Evolutionary conservation across 2,888 invertebrate species (phyloP).

Genomic region (Xanthorhoe designata): DNA sequence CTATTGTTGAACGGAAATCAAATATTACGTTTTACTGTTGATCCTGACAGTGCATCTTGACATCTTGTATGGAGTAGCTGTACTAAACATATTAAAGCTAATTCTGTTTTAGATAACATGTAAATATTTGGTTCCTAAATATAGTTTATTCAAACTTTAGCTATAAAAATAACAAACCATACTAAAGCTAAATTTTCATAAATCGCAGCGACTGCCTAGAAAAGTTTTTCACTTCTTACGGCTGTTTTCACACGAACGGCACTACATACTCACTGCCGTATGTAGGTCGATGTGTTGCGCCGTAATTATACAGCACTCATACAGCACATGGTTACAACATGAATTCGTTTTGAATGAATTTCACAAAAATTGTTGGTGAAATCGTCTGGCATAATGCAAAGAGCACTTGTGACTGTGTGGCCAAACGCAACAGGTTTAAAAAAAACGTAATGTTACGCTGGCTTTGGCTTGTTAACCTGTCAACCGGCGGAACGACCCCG

Average conservation of each 20-base stretch:
- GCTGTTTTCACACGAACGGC: constrained; percentile 25
- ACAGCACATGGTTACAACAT: constrained; percentile 25
- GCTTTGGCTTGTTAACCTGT: not conserved
- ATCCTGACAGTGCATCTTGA: not conserved
- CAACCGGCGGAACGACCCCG: too few relatives aligned
- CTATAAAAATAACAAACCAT: constrained; percentile 1
- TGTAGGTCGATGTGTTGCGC: constrained; percentile 37
- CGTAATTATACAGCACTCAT: constrained; percentile 31
- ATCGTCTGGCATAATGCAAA: constrained; percentile 27
- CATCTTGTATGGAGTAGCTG: not conserved
- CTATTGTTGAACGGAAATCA: too few relatives aligned
- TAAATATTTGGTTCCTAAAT: too few relatives aligned
- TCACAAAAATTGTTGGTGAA: constrained; percentile 27
- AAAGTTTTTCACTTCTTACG: constrained; percentile 19
- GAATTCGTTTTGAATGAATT: constrained; percentile 23
- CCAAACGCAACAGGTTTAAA: constrained; percentile 45
- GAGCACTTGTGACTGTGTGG: constrained; percentile 19
- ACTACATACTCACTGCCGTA: constrained; percentile 31
- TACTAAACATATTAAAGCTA: not conserved
- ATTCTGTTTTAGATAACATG: too few relatives aligned
- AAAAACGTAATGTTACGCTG: not conserved
- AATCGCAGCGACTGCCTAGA: not conserved
- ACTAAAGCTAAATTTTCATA: constrained; percentile 5
- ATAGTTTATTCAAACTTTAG: too few relatives aligned
- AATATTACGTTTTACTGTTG: not conserved